Evolutionary conservation across 2,888 invertebrate genomes (phyloP), one percentile per base, ranked within the genome.

Genomic region (Rotaria magnacalcarata): DNA sequence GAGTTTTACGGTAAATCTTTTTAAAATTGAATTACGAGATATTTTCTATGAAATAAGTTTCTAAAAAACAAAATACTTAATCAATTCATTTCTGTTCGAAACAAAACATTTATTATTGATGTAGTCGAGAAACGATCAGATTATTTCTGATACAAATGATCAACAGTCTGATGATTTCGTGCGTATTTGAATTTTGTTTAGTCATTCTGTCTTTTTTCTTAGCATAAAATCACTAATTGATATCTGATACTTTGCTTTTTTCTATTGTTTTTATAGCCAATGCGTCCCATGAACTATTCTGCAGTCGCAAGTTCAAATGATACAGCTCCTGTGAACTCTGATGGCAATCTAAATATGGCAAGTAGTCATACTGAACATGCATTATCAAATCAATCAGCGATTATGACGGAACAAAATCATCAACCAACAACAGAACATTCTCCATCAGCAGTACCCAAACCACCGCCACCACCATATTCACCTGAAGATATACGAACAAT

Each of bases 401-500:
- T 34, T 16, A 34, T 34, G 67, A 67, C 67, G 19, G 67, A 67
- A 27, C 67, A 60, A 54, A 19, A 54, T 6, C 54, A 56, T 14
- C 56, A 34, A 5, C 56, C 27, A 5, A 5, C 19, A 34, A 0
- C 67, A 34, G 34, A 67, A 34, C 27, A 67, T 67, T 67, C 67
- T 2, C 67, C 67, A 67, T 67, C 67, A 67, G 67, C 34, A 6
- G 34, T 34, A 41, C 67, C 67, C 19, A 67, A 67, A 67, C 67
- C 67, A 41, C 67, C 67, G 4, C 67, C 34, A 67, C 67, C 34
- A 7, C 67, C 67, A 19, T 90, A 89, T 88, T 90, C 90, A 10
- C 91, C 91, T 11, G 91, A 90, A 67, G 92, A 92, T 87, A 88
- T 92, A 54, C 89, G 90, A 87, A 91, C 90, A 88, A 89, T 97